A percentile compares a stretch with the other conserved stretches of the same genome.
Evolutionary conservation across 1,140 invertebrate species (phyloP).

Genomic region (Papilio polytes): DNA sequence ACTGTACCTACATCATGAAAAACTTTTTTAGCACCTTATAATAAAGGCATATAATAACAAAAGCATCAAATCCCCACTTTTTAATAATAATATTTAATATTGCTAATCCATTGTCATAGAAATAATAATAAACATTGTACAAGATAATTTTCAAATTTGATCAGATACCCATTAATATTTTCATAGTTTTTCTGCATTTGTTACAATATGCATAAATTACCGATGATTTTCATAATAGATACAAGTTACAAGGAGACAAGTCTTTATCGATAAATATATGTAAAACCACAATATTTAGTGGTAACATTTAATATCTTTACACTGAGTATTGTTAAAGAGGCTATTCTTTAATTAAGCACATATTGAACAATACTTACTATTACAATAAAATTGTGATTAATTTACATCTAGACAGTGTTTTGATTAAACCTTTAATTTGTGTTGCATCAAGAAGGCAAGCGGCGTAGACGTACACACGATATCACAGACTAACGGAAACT

Average conservation of each 20-base stretch:
- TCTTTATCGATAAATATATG: background rate
- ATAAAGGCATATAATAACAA: conserved; percentile 17
- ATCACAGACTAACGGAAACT: conserved; percentile 82
- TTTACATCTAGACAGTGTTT: conserved; percentile 21
- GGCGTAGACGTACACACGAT: conserved; percentile 69
- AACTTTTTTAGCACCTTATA: conserved; percentile 30
- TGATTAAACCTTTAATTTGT: conserved; percentile 38
- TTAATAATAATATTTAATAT: background rate
- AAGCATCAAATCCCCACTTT: background rate
- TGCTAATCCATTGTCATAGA: background rate
- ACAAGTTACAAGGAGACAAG: background rate
- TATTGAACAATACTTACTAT: conserved; percentile 13
- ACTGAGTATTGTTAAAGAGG: background rate
- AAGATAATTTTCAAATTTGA: background rate
- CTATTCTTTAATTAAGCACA: conserved; percentile 31
- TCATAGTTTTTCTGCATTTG: background rate
- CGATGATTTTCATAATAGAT: conserved; percentile 19
- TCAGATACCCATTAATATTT: background rate
- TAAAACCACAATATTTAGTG: background rate
- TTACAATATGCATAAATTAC: background rate
- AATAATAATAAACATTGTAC: background rate
- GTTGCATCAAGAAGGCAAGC: conserved; percentile 66
- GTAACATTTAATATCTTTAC: conserved; percentile 14
- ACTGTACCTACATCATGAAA: background rate
- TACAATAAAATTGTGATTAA: conserved; percentile 25